Base-by-base conservation (phyloP, 2,888 invertebrate genomes). In the Macaria liturata region DNA sequence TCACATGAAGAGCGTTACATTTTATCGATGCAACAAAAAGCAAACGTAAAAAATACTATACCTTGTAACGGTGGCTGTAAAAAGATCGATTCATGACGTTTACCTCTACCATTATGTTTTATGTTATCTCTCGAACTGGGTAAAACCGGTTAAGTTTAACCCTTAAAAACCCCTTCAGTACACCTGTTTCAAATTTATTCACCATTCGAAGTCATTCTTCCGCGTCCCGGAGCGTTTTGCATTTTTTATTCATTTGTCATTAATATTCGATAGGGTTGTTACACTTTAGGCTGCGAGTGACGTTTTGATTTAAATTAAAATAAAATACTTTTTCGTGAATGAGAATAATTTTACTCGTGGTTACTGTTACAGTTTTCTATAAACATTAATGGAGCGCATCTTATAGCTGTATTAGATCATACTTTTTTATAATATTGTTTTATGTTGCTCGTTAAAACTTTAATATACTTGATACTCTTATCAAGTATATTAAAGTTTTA, bases 141-240 rank as follows among this genome's bases (percentile, higher is more conserved):
- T 48, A 71, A 80, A 50, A 83, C 82, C 74, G 78, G 82, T 81
- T 79, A 67, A 66, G 64, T 69, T 63, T 65, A 75, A 78, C 78
- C 81, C 78, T 71, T 68, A 68, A 55, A 59, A 55, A 51, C 20
- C 55, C 50, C 55, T 55, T 49, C 45, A 59, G 64, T 80, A 78
- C 88, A 90, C 90, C 88, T 90, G 90, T 84, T 84, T 72, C 74
- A 64, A 81, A 84, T 84, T 81, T 80, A 80, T 77, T 66, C 70
- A 69, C 79, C 70, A 87, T 89, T 87, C 84, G 76, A 73, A 81
- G 71, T 76, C 81, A 80, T 74, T 88, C 87, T 88, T 87, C 86
- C 87, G 86, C 72, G 74, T 74, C 75, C 71, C 71, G 62, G 69
- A 69, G 64, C 75, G 74, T 74, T 84, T 83, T 84, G 80, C 83